Evolutionary conservation across 2,888 invertebrate genomes (phyloP), one percentile per base, ranked within the genome.

Genomic region (Encarsia formosa): DNA sequence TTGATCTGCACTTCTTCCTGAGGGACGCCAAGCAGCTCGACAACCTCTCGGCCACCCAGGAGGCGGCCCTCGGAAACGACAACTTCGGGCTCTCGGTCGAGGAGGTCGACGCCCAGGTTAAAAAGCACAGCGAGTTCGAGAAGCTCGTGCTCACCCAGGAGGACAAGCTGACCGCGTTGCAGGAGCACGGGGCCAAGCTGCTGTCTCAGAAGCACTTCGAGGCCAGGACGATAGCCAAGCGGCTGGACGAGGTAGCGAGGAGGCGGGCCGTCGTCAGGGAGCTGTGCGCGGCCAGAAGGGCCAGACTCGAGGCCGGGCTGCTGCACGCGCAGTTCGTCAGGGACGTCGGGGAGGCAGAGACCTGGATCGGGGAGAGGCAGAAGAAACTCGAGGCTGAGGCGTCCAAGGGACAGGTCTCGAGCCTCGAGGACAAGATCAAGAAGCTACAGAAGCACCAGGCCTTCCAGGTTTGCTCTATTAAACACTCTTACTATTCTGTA

Each of bases 121-220:
- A 92, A 76, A 93, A 93, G 68, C 95, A 97, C 63, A 95, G 94
- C 63, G 94, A 91, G 3, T 96, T 98, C 71, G 94, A 94, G 71
- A 93, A 93, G 65, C 77, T 96, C 0, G 81, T 97, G 6, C 84
- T 84, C 13, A 88, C 91, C 0, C 86, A 92, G 77, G 93, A 94
- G 61, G 95, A 95, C 71, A 91, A 92, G 75, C 79, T 94, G 18
- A 80, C 83, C 0, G 81, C 87, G 0, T 75, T 95, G 39, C 86
- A 89, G 71, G 87, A 86, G 52, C 91, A 92, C 67, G 94, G 92
- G 0, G 84, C 85, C 54, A 92, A 94, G 71, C 78, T 98, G 43
- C 78, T 96, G 23, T 84, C 87, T 34, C 92, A 92, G 73, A 86
- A 90, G 71, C 97, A 98, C 73, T 96, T 95, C 63, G 93, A 95